Conservation (phyloP, 2,797 vertebrate species). For the Astyanax mexicanus region DNA sequence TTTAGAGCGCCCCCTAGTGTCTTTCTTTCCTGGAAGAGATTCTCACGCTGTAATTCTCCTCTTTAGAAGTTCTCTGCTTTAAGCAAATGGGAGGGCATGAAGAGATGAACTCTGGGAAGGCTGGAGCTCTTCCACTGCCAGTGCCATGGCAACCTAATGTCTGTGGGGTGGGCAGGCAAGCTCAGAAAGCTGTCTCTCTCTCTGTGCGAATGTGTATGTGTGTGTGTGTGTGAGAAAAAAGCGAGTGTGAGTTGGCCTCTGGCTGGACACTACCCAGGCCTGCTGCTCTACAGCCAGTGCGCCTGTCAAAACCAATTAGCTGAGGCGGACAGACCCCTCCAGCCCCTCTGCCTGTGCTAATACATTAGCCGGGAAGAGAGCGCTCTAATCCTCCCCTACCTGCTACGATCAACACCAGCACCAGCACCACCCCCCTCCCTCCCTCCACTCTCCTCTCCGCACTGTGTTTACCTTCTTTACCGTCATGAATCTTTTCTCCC, state of each 20-base stretch:
- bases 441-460: constrained; percentile 11
- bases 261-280: constrained; percentile 50
- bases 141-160: constrained; percentile 39
- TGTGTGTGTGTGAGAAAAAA: constrained; percentile 17
- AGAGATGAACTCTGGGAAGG: constrained; percentile 43
- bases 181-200: constrained; percentile 24
- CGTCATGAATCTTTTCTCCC: constrained; percentile 60
- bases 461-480: constrained; percentile 46
- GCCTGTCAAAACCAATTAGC: constrained; percentile 63
- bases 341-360: constrained; percentile 29
- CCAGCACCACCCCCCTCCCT: neutral
- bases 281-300: constrained; percentile 49
- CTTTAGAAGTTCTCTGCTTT: too few species aligned
- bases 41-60: too few species aligned
- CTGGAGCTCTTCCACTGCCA: constrained; percentile 34
- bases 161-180: constrained; percentile 14
- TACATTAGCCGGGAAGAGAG: constrained; percentile 42
- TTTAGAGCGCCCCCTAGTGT: too few species aligned
- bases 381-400: constrained; percentile 47
- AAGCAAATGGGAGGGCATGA: constrained; percentile 39
- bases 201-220: constrained; percentile 33
- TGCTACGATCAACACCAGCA: constrained; percentile 55
- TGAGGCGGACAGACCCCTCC: constrained; percentile 39
- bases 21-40: too few species aligned
- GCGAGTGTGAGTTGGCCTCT: constrained; percentile 42